A percentile compares a stretch with the other conserved stretches of the same genome.
Conservation (phyloP, 2,797 vertebrate genomes). For the Chanos chanos region DNA sequence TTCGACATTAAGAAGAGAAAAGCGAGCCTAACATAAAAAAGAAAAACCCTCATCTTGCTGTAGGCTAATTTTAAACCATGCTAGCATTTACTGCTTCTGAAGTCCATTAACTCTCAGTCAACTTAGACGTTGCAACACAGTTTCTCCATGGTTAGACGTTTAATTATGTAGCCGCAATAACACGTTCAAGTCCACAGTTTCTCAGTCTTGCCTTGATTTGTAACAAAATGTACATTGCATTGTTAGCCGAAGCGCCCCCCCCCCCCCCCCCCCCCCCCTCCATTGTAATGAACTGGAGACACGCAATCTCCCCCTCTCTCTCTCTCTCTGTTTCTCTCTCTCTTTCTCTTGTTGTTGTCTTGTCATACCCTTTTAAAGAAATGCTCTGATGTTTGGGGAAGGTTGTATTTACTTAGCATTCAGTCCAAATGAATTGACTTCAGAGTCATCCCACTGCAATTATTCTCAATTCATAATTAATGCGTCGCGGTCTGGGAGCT, state of each 20-base stretch:
- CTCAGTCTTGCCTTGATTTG: background rate
- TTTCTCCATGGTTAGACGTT: no score
- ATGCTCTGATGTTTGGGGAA: no score
- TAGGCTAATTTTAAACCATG: background rate
- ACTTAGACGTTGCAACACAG: no score
- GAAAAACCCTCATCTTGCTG: constrained; percentile 46
- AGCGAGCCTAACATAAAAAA: constrained; percentile 55
- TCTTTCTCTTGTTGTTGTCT: constrained; percentile 4
- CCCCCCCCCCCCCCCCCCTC: no score
- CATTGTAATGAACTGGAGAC: no score
- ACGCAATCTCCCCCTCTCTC: no score
- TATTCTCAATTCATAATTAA: constrained; percentile 79
- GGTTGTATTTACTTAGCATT: constrained; percentile 60
- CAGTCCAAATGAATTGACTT: constrained; percentile 70
- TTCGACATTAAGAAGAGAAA: constrained; percentile 53
- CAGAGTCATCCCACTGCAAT: constrained; percentile 71
- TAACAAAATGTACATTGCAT: background rate
- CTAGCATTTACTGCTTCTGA: background rate
- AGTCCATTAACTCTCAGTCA: no score
- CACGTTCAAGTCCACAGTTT: constrained; percentile 7
- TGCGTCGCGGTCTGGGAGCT: constrained; percentile 72
- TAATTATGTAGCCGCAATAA: constrained; percentile 14
- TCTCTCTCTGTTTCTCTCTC: constrained; percentile 18
- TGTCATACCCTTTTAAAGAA: constrained; percentile 1
- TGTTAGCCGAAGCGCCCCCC: no score